Evolutionary conservation across 2,888 invertebrate genomes (phyloP), one percentile per base, ranked within the genome.

Genomic region (Drosophila crucigera): DNA sequence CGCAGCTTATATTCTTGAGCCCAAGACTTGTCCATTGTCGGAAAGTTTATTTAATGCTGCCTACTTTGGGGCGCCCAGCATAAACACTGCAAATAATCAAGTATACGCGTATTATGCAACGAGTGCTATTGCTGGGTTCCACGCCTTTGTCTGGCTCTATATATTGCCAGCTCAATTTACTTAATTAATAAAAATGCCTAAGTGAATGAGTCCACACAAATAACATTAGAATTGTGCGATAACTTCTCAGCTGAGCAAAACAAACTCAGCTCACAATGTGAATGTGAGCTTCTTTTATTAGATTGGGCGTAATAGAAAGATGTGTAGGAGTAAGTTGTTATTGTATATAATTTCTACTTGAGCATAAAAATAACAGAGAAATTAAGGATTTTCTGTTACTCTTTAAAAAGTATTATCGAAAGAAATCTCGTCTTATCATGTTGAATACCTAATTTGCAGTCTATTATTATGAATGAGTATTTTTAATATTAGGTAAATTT

Each of bases 121-220:
- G 73, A 63, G 73, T 64, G 64, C 61, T 63, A 33, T 49, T 37
- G 11, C 10, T 11, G 22, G 1, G 0, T 0, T 7, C 35, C 41
- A 49, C 54, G 71, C 37, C 50, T 39, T 60, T 52, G 22, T 47
- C 31, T 22, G 39, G 25, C 37, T 43, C 37, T 43, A 1, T 35
- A 41, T 62, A 31, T 47, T 66, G 73, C 70, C 59, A 39, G 68
- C 74, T 73, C 88, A 82, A 90, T 88, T 86, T 90, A 68, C 77
- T 88, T 88, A 88, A 88, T 88, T 90, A 88, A 90, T 88, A 90
- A 84, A 80, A 90, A 88, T 76, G 76, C 31, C 75, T 68, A 74
- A 77, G 75, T 75, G 70, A 76, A 74, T 73, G 73, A 63, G 71
- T 50, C 28, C 31, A 69, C 50, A 52, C 69, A 68, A 71, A 72